Conservation (phyloP, 1,140 invertebrate genomes). For the Drusus annulatus region DNA sequence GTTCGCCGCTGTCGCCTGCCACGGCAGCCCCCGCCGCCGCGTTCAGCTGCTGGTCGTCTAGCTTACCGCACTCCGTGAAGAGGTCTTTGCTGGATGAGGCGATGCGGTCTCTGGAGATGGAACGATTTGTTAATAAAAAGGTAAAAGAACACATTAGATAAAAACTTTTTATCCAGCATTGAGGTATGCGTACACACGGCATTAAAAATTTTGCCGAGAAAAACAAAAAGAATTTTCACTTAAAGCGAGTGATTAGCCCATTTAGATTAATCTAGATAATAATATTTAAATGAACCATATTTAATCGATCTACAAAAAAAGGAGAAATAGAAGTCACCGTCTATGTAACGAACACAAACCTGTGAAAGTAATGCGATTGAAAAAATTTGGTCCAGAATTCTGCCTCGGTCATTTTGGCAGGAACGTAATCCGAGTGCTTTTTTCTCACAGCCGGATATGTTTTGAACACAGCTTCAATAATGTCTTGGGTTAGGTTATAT, state of each 20-base stretch:
- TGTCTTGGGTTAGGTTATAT: slow-evolving; percentile 97
- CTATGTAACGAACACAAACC: slow-evolving; percentile 62
- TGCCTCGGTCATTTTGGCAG: slow-evolving; percentile 93
- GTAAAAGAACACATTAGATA: too few species aligned
- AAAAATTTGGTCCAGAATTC: slow-evolving; percentile 99
- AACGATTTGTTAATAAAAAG: not conserved
- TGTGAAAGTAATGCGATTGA: slow-evolving; percentile 99
- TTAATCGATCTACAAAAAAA: not conserved
- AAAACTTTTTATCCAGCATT: too few species aligned
- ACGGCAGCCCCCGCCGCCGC: slow-evolving; percentile 88
- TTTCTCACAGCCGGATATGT: slow-evolving; percentile 98
- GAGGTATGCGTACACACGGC: too few species aligned
- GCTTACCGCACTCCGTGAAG: slow-evolving; percentile 97
- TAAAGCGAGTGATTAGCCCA: too few species aligned
- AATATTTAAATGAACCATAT: not conserved
- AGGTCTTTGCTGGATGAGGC: slow-evolving; percentile 91
- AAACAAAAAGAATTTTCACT: too few species aligned
- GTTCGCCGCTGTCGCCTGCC: slow-evolving; percentile 79
- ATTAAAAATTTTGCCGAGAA: too few species aligned
- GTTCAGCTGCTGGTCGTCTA: slow-evolving; percentile 91
- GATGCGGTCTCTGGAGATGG: slow-evolving; percentile 83
- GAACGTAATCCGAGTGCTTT: slow-evolving; percentile 98
- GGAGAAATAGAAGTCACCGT: too few species aligned
- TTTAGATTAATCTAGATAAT: too few species aligned
- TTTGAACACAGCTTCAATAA: slow-evolving; percentile 98